These are phyloP conservation scores for Acanthis flammea DNA, from an alignment of 2,797 vertebrate species.

Conservation along the genomic window DNA sequence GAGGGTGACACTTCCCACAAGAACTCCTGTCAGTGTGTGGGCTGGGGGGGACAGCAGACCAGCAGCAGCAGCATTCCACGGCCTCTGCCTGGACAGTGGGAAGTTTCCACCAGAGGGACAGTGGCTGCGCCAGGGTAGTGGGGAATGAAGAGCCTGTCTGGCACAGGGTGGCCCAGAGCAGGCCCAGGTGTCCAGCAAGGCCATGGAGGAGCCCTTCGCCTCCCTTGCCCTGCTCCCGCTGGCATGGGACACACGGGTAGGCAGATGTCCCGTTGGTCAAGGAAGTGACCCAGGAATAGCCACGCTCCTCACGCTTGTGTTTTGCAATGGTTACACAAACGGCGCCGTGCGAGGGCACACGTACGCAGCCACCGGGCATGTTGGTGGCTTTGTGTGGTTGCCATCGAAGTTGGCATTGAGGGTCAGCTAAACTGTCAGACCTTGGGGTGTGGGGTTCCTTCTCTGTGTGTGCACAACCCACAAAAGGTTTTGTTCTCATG, in stretches of 20 bases:
- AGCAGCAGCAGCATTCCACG: not conserved
- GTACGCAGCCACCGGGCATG: fast-evolving
- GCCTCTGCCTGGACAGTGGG: not conserved
- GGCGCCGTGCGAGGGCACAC: not conserved
- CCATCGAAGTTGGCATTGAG: not conserved
- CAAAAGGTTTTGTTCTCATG: not conserved
- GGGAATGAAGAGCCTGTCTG: fast-evolving
- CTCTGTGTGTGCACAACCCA: fast-evolving
- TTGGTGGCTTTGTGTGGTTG: not conserved
- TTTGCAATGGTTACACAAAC: not conserved
- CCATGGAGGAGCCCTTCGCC: fast-evolving
- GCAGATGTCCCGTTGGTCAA: not conserved
- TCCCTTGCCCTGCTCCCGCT: fast-evolving
- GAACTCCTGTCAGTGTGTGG: fast-evolving
- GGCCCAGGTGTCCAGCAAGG: not conserved
- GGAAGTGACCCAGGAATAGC: not conserved
- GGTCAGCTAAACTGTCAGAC: fast-evolving
- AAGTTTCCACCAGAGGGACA: not conserved
- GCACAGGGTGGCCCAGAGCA: not conserved
- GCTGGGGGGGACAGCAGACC: not conserved
- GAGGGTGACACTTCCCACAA: not conserved
- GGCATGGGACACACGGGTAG: fast-evolving
- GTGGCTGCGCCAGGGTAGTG: not conserved
- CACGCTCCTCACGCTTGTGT: not conserved
- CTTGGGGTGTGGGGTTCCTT: fast-evolving